Evolutionary conservation across 1,140 invertebrate genomes (phyloP).

Genomic region (Drosophila nannoptera): DNA sequence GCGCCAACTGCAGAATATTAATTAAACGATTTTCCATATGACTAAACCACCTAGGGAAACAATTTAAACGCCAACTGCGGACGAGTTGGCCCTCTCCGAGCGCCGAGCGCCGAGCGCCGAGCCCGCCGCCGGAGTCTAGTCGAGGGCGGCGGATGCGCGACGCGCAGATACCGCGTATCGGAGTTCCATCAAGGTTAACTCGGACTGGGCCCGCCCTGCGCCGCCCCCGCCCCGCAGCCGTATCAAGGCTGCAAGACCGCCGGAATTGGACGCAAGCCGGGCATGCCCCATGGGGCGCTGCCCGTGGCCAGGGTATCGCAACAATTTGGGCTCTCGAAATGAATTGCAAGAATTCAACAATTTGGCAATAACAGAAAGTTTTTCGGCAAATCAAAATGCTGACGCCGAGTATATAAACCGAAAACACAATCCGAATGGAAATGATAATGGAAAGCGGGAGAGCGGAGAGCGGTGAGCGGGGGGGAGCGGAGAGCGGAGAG

Average conservation of each 20-base stretch:
- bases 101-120: background rate
- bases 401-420: constrained; percentile 15
- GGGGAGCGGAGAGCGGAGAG: background rate
- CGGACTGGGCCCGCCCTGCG: too few relatives aligned
- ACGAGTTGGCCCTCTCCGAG: background rate
- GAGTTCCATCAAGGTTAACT: background rate
- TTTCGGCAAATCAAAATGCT: constrained; percentile 23
- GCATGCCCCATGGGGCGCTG: too few relatives aligned
- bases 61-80: constrained; percentile 7
- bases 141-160: background rate
- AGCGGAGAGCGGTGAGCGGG: too few relatives aligned
- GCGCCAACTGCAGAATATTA: constrained; percentile 26
- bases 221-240: too few relatives aligned
- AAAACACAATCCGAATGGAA: constrained; percentile 33
- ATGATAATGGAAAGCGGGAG: constrained; percentile 44
- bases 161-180: background rate
- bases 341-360: constrained; percentile 31
- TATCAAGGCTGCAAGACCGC: too few relatives aligned
- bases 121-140: background rate
- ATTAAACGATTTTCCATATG: constrained; percentile 43
- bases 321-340: constrained; percentile 16
- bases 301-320: constrained; percentile 10
- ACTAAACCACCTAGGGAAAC: constrained; percentile 16
- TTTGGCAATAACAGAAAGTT: constrained; percentile 29
- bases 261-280: too few relatives aligned